Evolutionary conservation across 2,113 vertebrate genomes (phyloP).

Genomic region (Pelecanoides urinatrix): DNA sequence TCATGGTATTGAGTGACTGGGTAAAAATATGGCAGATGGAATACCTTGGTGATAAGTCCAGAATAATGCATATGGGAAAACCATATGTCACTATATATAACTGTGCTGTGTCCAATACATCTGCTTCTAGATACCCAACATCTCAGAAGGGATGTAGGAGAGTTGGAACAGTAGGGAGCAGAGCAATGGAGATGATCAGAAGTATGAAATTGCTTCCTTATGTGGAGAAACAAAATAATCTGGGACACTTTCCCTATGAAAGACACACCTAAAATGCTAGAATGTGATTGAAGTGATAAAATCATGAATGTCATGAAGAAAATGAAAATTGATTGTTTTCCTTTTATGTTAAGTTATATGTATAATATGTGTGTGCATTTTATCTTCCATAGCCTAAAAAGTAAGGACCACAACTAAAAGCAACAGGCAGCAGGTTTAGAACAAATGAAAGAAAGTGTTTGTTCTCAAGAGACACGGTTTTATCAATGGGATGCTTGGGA

Average conservation of each 20-base stretch:
- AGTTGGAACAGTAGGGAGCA: neutral
- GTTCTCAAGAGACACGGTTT: neutral
- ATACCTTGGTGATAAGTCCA: neutral
- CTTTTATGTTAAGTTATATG: neutral
- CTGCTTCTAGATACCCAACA: neutral
- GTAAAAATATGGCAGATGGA: slow-evolving; percentile 32
- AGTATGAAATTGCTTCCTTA: neutral
- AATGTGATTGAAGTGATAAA: neutral
- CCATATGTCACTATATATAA: neutral
- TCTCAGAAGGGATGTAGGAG: neutral
- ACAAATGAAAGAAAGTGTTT: neutral
- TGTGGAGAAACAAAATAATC: neutral
- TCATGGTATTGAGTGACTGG: neutral
- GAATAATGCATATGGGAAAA: slow-evolving; percentile 19
- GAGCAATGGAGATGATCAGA: neutral
- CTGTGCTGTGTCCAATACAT: neutral
- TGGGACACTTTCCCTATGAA: neutral
- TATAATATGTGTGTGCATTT: neutral
- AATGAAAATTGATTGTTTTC: neutral
- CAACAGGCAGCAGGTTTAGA: neutral
- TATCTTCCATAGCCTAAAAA: neutral
- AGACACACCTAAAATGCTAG: neutral
- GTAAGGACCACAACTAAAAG: neutral
- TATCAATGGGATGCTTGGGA: neutral
- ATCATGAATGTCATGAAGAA: neutral